Conservation (phyloP, 2,113 vertebrate species). For the Mirza zaza region DNA sequence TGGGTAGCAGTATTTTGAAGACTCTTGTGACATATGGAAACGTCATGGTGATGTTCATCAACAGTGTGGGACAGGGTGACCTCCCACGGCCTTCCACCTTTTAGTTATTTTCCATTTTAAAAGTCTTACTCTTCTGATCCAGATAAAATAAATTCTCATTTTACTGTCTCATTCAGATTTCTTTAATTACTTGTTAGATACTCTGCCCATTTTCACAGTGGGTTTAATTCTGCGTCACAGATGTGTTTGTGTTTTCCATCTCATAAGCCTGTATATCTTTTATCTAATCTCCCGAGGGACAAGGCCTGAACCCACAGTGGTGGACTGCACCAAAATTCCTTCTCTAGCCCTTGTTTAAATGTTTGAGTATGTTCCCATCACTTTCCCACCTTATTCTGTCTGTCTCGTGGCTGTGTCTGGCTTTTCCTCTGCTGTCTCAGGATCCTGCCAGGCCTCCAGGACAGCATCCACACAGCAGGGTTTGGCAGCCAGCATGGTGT, state of each 20-base stretch:
- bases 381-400: not conserved
- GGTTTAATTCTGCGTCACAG: not conserved
- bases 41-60: not conserved
- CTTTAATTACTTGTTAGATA: not conserved
- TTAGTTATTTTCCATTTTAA: not conserved
- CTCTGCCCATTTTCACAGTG: not conserved
- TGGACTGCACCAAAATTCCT: not conserved
- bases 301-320: not conserved
- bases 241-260: not conserved
- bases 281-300: not conserved
- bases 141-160: not conserved
- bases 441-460: not conserved
- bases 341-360: not conserved
- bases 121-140: slow-evolving; percentile 6
- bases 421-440: not conserved
- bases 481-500: not conserved
- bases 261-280: not conserved
- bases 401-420: not conserved
- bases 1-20: not conserved
- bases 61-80: not conserved
- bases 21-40: not conserved
- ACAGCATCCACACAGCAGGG: not conserved
- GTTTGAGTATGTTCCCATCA: not conserved
- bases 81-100: not conserved
- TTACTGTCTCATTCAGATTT: not conserved